Percentiles rank a stretch among this genome's conserved stretches.
Conservation (phyloP, 2,888 invertebrate species). For the Cephus runcator region DNA sequence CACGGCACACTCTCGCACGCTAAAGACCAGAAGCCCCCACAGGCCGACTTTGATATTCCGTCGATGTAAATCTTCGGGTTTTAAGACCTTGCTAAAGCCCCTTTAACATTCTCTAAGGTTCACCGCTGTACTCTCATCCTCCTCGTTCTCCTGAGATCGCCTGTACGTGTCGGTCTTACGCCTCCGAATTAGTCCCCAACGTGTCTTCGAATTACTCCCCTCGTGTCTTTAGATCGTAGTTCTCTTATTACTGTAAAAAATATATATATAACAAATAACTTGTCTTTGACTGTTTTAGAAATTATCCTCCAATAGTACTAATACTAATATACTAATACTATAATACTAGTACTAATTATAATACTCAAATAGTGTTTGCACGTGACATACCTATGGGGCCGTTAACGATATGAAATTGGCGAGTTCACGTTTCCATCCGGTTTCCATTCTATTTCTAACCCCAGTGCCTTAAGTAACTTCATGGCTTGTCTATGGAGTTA, state of each 20-base stretch:
- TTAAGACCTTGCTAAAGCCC: not conserved
- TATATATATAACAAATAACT: not conserved
- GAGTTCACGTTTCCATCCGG: not conserved
- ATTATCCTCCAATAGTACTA: not conserved
- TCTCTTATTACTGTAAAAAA: not conserved
- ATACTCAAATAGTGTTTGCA: not conserved
- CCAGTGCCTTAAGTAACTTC: not conserved
- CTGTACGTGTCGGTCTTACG: not conserved
- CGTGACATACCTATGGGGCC: not conserved
- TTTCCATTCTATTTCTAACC: not conserved
- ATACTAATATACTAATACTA: too few species aligned
- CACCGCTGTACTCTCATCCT: not conserved
- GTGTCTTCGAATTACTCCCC: not conserved
- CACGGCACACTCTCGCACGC: not conserved
- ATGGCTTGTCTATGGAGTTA: not conserved
- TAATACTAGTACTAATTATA: too few species aligned
- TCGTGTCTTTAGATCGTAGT: not conserved
- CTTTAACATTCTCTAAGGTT: not conserved
- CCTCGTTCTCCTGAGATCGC: not conserved
- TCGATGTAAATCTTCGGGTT: constrained; percentile 8
- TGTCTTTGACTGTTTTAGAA: not conserved
- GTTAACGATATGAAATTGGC: not conserved
- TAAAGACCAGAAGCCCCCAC: constrained; percentile 10
- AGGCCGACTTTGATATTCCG: constrained; percentile 11
- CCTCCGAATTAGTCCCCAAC: not conserved